Evolutionary conservation across 2,113 vertebrate species (phyloP).

Genomic region (Myotis lucifugus): DNA sequence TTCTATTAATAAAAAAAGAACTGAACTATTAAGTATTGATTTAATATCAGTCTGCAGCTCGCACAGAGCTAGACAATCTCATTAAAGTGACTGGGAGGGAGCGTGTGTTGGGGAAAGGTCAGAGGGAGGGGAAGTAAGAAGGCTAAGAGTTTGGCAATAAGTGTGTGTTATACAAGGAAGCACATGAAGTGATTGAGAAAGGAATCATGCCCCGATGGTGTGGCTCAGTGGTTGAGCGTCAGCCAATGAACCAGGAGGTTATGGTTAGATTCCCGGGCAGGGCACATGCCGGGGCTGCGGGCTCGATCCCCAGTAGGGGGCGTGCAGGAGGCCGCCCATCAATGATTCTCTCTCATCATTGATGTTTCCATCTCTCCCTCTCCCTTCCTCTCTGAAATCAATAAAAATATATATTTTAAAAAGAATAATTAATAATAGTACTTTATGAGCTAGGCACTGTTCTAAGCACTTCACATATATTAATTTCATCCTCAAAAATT

Average conservation of each 20-base stretch:
- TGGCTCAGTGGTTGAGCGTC: no score
- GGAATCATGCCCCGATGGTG: background rate
- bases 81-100: background rate
- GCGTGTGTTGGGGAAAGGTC: background rate
- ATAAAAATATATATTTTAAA: no score
- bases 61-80: background rate
- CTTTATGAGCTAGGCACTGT: background rate
- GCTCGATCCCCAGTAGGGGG: no score
- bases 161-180: background rate
- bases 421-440: background rate
- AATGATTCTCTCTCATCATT: no score
- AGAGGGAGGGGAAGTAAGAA: background rate
- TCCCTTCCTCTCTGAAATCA: no score
- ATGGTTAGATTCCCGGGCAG: no score
- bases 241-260: no score
- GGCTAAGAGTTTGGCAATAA: slow-evolving; percentile 11
- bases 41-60: background rate
- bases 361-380: no score
- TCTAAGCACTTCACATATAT: background rate
- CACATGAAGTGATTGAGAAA: background rate
- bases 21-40: slow-evolving; percentile 4
- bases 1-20: background rate
- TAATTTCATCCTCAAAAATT: slow-evolving; percentile 10
- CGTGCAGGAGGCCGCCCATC: no score
- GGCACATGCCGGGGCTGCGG: no score